phyloP scores from a whole-genome alignment of 64 coral and sea anemone genomes.

The Acropora yongei region DNA sequence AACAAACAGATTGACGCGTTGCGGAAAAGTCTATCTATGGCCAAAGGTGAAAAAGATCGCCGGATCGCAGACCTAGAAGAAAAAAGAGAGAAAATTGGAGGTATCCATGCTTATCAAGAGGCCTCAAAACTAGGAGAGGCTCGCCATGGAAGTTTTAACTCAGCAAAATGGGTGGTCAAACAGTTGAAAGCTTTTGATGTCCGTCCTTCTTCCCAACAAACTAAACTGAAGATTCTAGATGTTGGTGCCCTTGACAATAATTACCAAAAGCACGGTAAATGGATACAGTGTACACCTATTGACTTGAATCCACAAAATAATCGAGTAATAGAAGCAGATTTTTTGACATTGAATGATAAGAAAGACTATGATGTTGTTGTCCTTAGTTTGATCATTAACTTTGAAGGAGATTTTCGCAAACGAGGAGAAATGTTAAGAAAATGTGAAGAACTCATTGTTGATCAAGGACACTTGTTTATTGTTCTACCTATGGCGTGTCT shows the following conservation, averaged over 20 bases:
- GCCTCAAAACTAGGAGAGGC: slow-evolving; percentile 68
- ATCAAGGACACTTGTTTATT: slow-evolving; percentile 42
- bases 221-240: slow-evolving; percentile 36
- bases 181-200: slow-evolving; percentile 46
- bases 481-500: slow-evolving; percentile 61
- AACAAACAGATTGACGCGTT: slow-evolving; percentile 50
- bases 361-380: slow-evolving; percentile 55
- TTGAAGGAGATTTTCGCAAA: slow-evolving; percentile 40
- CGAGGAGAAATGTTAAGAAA: slow-evolving; percentile 57
- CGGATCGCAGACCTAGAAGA: slow-evolving; percentile 10
- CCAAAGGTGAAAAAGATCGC: not conserved
- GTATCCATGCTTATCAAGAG: slow-evolving; percentile 68
- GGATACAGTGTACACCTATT: slow-evolving; percentile 71
- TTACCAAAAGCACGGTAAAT: slow-evolving; percentile 31
- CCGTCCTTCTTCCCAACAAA: not conserved
- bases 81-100: slow-evolving; percentile 71
- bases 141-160: slow-evolving; percentile 67
- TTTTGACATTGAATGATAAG: slow-evolving; percentile 9
- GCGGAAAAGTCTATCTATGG: slow-evolving; percentile 8
- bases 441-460: slow-evolving; percentile 13
- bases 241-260: slow-evolving; percentile 61
- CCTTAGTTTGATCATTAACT: slow-evolving; percentile 58
- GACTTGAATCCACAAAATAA: slow-evolving; percentile 65
- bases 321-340: slow-evolving; percentile 46
- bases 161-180: slow-evolving; percentile 71